Evolutionary conservation across 2,888 invertebrate genomes (phyloP), one percentile per base, ranked within the genome.

Genomic region (Polyploca ridens): DNA sequence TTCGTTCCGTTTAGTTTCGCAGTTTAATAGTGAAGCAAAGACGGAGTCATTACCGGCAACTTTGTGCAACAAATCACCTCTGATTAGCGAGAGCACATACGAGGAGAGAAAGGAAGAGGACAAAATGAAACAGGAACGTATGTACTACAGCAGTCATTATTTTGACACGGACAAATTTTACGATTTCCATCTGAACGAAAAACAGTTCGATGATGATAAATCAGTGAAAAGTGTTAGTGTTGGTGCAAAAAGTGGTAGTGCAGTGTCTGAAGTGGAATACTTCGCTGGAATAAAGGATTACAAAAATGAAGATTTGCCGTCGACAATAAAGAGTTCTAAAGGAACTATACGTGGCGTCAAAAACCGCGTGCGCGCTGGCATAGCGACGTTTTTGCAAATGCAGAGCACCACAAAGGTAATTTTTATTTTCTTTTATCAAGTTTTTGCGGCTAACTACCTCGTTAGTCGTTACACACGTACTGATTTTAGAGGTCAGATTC

Each of bases 261-360:
- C 87, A 75, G 87, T 92, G 79, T 80, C 89, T 33, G 95, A 95
- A 76, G 95, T 96, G 75, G 96, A 96, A 84, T 96, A 95, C 74
- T 98, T 98, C 83, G 98, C 97, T 11, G 97, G 98, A 11, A 96
- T 96, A 74, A 96, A 96, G 93, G 97, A 97, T 90, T 95, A 96
- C 73, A 95, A 95, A 69, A 93, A 83, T 66, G 95, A 95, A 76
- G 95, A 95, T 58, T 94, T 95, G 68, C 95, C 96, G 57, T 96
- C 97, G 64, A 97, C 98, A 64, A 98, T 99, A 83, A 95, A 97
- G 74, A 98, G 99, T 93, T 96, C 97, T 64, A 98, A 97, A 86
- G 99, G 99, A 62, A 98, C 98, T 13, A 97, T 99, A 75, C 96
- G 99, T 61, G 99, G 99, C 68, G 98, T 99, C 71, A 98, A 98